A percentile compares a stretch with the other conserved stretches of the same genome.
Conservation (phyloP, 2,113 vertebrate genomes). For the Uria aalge region DNA sequence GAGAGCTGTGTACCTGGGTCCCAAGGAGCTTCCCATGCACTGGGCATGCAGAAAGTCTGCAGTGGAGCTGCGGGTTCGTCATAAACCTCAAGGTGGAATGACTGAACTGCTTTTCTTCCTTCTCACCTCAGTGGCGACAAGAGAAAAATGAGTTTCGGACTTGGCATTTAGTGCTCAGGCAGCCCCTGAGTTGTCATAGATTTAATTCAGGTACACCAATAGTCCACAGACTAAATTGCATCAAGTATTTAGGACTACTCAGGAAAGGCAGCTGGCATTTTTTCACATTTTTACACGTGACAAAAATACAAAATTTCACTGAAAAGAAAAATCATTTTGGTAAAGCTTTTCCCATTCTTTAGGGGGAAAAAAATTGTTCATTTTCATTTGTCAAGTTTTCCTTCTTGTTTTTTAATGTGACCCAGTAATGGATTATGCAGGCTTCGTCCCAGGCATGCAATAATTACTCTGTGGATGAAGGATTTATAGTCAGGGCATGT, state of each 20-base stretch:
- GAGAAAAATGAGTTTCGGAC: background rate
- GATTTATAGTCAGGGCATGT: background rate
- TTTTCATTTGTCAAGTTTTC: background rate
- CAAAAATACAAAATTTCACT: background rate
- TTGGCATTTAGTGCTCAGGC: background rate
- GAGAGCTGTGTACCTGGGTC: background rate
- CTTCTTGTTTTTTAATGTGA: background rate
- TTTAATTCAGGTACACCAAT: background rate
- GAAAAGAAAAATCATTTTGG: background rate
- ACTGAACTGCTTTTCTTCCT: background rate
- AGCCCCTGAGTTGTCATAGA: background rate
- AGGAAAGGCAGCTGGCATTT: background rate
- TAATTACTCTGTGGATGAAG: background rate
- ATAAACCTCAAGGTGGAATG: background rate
- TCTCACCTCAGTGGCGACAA: background rate
- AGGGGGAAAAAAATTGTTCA: background rate
- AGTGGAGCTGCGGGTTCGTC: background rate
- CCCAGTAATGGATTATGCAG: background rate
- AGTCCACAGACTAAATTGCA: background rate
- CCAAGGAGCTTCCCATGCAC: background rate
- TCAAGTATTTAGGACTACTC: background rate
- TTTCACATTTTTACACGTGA: background rate
- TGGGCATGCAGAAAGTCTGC: background rate
- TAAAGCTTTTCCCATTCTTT: background rate
- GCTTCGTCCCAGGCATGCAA: background rate